These are phyloP conservation scores for Pterocles burchelli DNA, from an alignment of 2,113 vertebrate species.

Conservation along the genomic window DNA sequence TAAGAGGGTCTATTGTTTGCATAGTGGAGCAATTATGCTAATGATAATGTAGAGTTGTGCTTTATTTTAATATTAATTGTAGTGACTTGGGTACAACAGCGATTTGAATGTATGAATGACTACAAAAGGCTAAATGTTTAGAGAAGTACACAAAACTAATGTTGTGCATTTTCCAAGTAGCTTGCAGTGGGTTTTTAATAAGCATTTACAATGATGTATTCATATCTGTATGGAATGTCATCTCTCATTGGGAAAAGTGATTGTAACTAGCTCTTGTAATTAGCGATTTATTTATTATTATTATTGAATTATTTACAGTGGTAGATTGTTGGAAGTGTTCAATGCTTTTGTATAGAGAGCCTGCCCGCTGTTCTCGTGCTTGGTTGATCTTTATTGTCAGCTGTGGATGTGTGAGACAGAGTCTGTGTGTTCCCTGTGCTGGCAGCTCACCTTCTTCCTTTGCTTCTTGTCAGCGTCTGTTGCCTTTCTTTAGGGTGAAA, in stretches of 20 bases:
- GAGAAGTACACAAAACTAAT: background rate
- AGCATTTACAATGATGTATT: slow-evolving; percentile 8
- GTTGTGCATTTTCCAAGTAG: background rate
- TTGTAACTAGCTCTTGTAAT: slow-evolving; percentile 32
- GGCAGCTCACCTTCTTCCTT: background rate
- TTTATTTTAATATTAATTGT: slow-evolving; percentile 16
- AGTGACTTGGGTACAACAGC: background rate
- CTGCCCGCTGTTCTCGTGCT: background rate
- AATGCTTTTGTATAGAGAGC: background rate
- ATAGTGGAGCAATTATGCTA: background rate
- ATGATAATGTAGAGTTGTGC: background rate
- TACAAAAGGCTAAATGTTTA: slow-evolving; percentile 15
- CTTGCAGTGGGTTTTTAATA: background rate
- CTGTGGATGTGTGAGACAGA: background rate
- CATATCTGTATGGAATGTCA: background rate
- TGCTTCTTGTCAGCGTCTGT: background rate
- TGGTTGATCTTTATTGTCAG: background rate
- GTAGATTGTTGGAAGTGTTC: background rate
- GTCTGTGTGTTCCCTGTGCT: background rate
- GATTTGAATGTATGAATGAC: background rate
- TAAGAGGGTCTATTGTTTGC: slow-evolving; percentile 1
- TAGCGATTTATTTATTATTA: slow-evolving; percentile 27
- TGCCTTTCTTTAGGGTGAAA: background rate
- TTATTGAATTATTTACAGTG: background rate
- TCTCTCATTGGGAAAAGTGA: background rate